Evolutionary conservation across 1,140 invertebrate genomes (phyloP).

Genomic region (Eubasilissa regina): DNA sequence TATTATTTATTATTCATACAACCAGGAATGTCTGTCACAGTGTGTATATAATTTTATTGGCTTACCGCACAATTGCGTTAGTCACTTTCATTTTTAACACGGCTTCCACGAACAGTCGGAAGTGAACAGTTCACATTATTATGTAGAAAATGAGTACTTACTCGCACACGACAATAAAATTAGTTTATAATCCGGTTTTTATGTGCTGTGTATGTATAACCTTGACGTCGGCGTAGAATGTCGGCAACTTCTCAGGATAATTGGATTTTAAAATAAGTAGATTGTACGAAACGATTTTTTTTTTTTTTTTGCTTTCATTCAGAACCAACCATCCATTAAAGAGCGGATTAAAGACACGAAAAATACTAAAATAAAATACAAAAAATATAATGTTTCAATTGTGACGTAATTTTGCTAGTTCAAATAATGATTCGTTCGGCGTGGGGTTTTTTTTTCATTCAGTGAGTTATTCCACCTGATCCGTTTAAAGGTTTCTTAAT

Average conservation of each 20-base stretch:
- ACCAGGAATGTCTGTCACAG: not conserved
- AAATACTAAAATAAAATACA: too few relatives aligned
- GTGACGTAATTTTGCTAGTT: too few relatives aligned
- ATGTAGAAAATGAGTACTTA: too few relatives aligned
- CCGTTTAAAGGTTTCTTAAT: too few relatives aligned
- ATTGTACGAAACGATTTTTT: constrained; percentile 5
- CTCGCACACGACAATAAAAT: too few relatives aligned
- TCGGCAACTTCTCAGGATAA: not conserved
- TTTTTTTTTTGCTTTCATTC: not conserved
- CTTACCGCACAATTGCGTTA: not conserved
- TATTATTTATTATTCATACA: too few relatives aligned
- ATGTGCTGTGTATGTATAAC: not conserved
- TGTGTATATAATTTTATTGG: not conserved
- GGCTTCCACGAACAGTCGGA: too few relatives aligned
- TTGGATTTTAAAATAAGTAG: constrained; percentile 3
- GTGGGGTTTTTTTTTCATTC: too few relatives aligned
- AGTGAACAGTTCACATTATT: too few relatives aligned
- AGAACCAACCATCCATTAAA: not conserved
- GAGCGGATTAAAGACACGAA: not conserved
- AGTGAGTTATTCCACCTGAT: too few relatives aligned
- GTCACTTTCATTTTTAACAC: constrained; percentile 2
- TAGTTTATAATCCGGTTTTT: not conserved
- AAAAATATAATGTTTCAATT: too few relatives aligned
- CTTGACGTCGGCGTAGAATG: not conserved
- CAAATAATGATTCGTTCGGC: too few relatives aligned